A percentile compares a stretch with the other conserved stretches of the same genome.
Conservation (phyloP, 2,113 vertebrate genomes). For the Spermophilus dauricus region DNA sequence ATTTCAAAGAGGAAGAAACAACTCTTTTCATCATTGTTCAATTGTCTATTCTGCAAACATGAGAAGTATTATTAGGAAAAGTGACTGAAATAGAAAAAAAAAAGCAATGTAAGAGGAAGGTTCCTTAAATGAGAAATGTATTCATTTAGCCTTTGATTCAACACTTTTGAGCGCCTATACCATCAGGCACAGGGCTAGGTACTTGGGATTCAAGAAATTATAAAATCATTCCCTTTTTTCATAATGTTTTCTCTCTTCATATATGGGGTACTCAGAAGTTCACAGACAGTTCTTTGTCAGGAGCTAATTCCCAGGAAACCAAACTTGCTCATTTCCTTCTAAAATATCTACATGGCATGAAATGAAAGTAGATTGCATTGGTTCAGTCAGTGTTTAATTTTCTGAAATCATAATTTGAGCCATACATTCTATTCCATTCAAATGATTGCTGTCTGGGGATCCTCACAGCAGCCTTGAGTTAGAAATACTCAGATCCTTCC, state of each 20-base stretch:
- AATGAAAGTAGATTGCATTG: constrained; percentile 41
- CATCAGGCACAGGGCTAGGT: not conserved
- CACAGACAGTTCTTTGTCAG: not conserved
- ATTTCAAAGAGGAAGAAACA: not conserved
- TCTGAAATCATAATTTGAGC: constrained; percentile 75
- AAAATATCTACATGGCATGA: constrained; percentile 56
- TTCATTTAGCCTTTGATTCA: not conserved
- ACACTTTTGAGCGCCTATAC: not conserved
- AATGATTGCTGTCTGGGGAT: constrained; percentile 62
- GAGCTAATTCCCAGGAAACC: constrained; percentile 63
- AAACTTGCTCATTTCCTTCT: constrained; percentile 21
- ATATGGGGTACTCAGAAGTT: not conserved
- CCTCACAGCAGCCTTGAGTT: not conserved
- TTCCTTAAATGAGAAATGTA: not conserved
- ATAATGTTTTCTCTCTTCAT: not conserved
- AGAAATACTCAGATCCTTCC: constrained; percentile 4
- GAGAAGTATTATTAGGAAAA: not conserved
- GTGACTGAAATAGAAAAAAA: not conserved
- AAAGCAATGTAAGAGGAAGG: not conserved
- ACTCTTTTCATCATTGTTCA: not conserved
- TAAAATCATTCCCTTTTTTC: not conserved
- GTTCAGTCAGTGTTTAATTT: constrained; percentile 70
- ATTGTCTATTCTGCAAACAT: not conserved
- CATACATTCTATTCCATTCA: constrained; percentile 68
- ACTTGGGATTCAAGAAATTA: not conserved